Conservation (phyloP, 1,140 invertebrate genomes). For the Ephestia elutella region DNA sequence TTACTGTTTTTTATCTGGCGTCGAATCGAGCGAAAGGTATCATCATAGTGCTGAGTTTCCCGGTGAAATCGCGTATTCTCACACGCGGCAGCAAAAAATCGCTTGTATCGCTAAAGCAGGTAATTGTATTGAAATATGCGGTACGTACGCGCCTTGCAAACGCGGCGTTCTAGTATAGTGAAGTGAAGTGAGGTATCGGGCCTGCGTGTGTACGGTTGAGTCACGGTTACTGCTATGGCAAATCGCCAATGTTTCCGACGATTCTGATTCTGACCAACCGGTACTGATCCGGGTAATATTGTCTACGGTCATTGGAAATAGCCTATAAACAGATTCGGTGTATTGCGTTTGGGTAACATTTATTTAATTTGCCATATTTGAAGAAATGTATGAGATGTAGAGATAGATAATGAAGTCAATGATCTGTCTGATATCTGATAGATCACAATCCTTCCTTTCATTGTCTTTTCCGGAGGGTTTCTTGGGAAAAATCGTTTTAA, state of each 20-base stretch:
- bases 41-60: conserved; percentile 48
- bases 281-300: conserved; percentile 16
- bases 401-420: too few relatives aligned
- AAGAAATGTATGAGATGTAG: too few relatives aligned
- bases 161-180: conserved; percentile 14
- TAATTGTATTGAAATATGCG: conserved; percentile 60
- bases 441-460: too few relatives aligned
- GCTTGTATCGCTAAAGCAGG: conserved; percentile 37
- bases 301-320: conserved; percentile 22
- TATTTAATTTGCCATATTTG: too few relatives aligned
- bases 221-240: conserved; percentile 44
- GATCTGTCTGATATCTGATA: too few relatives aligned
- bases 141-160: conserved; percentile 21
- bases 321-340: neutral
- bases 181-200: conserved; percentile 14
- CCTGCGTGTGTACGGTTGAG: conserved; percentile 29
- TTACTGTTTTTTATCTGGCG: conserved; percentile 51
- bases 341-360: neutral
- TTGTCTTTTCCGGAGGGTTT: too few relatives aligned
- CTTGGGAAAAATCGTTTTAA: too few relatives aligned
- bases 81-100: conserved; percentile 55
- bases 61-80: conserved; percentile 67
- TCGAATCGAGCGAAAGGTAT: conserved; percentile 65
- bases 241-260: conserved; percentile 40
- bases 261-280: conserved; percentile 25